Base-by-base conservation (phyloP, 2,113 vertebrate species). In the Pontoporia blainvillei region DNA sequence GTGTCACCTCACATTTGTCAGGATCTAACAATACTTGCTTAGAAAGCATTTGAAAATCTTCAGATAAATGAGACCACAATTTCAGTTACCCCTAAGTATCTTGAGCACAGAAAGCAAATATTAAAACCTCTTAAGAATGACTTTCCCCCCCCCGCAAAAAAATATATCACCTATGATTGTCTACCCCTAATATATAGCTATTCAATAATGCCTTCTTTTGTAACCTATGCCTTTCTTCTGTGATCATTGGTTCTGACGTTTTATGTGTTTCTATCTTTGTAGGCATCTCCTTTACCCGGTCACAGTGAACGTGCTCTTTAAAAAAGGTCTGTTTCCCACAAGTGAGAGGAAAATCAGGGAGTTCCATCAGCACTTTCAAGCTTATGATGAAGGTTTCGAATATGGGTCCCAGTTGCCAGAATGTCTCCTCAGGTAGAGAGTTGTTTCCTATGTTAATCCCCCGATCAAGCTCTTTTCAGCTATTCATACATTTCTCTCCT, bases 311-410 rank as follows among this genome's bases (percentile, higher is more conserved):
- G 98, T 96, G 9, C 87, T 99, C 76, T 99, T 99, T 98, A 98
- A 98, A 85, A 99, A 98, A 95, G 98, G 96, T 85, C 96, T 98
- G 87, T 98, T 98, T 91, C 98, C 98, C 0, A 98, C 97, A 72
- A 92, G 94, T 2, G 84, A 97, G 10, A 96, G 64, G 18, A 96
- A 98, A 72, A 96, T 98, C 95, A 96, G 97, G 92, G 98, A 99
- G 96, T 99, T 99, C 94, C 96, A 98, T 85, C 94, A 98, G 29
- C 98, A 99, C 76, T 99, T 99, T 97, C 97, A 97, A 97, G 98
- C 88, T 67, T 99, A 98, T 0, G 99, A 99, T 61, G 98, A 99
- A 82, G 98, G 98, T 84, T 99, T 99, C 0, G 99, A 99, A 96
- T 98, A 99, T 0, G 99, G 98, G 17, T 98, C 98, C 82, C 99